These are phyloP conservation scores for Habrosyne pyritoides DNA, from an alignment of 2,888 invertebrate species.

Conservation along the genomic window DNA sequence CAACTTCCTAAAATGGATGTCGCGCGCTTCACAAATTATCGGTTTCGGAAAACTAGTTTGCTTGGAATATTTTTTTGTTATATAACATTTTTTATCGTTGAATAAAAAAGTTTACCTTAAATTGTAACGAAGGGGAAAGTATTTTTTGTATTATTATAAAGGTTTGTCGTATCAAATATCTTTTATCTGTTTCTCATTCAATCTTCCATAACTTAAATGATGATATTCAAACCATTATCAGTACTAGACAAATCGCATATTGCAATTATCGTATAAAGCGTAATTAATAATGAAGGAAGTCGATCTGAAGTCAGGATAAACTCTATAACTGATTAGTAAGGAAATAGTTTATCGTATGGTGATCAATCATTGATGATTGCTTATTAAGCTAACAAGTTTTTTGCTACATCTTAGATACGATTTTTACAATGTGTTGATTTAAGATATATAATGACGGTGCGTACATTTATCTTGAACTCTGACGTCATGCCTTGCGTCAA, in stretches of 20 bases:
- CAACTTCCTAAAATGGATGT: slow-evolving; percentile 57
- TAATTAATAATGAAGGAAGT: background rate
- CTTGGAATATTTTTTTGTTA: slow-evolving; percentile 27
- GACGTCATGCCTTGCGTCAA: background rate
- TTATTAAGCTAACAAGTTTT: slow-evolving; percentile 26
- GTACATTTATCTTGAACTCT: background rate
- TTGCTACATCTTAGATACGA: slow-evolving; percentile 19
- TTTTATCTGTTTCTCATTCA: too few relatives aligned
- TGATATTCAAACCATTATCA: background rate
- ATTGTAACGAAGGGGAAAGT: background rate
- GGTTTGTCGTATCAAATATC: too few relatives aligned
- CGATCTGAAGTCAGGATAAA: slow-evolving; percentile 15
- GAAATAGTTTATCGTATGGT: slow-evolving; percentile 31
- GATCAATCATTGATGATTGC: slow-evolving; percentile 39
- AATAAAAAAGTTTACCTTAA: background rate
- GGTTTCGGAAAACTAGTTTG: slow-evolving; percentile 52
- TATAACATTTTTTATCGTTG: slow-evolving; percentile 5
- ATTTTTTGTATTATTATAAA: background rate
- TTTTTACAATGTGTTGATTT: slow-evolving; percentile 1
- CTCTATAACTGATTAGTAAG: slow-evolving; percentile 30
- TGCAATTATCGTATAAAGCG: background rate
- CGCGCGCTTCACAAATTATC: slow-evolving; percentile 63
- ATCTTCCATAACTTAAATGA: too few relatives aligned
- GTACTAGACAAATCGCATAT: background rate
- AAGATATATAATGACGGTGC: background rate